phyloP scores from a whole-genome alignment of 23 tunicate genomes.

The Trididemnum clinides region DNA sequence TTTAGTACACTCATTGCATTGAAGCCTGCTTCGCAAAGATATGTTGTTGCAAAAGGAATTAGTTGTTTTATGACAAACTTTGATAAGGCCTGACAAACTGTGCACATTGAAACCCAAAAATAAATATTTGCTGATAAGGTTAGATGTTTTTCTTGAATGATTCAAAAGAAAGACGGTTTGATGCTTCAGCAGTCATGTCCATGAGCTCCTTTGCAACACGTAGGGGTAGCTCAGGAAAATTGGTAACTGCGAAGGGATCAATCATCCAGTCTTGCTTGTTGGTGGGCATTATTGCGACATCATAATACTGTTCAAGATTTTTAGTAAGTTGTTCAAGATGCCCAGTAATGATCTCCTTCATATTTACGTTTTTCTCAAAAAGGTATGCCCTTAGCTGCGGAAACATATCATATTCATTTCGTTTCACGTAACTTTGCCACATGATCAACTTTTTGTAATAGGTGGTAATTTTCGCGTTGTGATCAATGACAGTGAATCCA shows the following conservation, averaged over 20 bases:
- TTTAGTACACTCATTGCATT: conserved; percentile 10
- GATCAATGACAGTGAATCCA: conserved; percentile 48
- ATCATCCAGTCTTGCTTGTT: conserved; percentile 44
- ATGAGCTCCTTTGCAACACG: conserved; percentile 46
- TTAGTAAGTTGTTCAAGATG: conserved; percentile 34
- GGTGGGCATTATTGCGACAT: conserved; percentile 11
- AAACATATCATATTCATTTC: conserved; percentile 30
- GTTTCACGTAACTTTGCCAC: conserved; percentile 24
- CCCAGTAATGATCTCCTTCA: conserved; percentile 20
- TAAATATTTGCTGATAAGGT: conserved; percentile 19
- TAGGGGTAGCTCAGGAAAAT: conserved; percentile 45
- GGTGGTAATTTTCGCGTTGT: conserved; percentile 14
- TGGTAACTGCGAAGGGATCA: conserved; percentile 42
- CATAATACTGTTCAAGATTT: conserved; percentile 42
- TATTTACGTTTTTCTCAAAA: conserved; percentile 9
- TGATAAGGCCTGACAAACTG: conserved; percentile 11
- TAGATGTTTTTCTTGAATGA: conserved; percentile 27
- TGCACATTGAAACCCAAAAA: conserved; percentile 22
- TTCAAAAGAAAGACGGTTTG: conserved; percentile 31
- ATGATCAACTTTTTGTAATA: conserved; percentile 18
- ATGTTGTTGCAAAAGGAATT: conserved; percentile 37
- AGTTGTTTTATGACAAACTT: conserved; percentile 23
- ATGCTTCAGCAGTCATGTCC: conserved; percentile 32
- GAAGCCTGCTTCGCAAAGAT: conserved; percentile 20
- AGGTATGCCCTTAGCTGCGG: conserved; percentile 28